Evolutionary conservation across 1,140 invertebrate species (phyloP).

Genomic region (Chrysopa pallens): DNA sequence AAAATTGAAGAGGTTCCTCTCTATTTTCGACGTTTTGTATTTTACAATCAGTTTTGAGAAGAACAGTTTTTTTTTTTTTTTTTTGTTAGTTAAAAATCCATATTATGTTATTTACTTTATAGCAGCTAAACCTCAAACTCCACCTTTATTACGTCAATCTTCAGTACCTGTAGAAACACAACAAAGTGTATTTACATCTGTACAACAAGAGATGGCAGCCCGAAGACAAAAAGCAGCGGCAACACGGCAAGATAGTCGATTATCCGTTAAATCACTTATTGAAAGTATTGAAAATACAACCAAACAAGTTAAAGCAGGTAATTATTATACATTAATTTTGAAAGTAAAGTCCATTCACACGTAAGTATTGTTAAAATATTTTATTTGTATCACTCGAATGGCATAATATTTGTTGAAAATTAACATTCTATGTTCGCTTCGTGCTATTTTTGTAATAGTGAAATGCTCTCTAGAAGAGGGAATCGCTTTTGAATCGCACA

Average conservation of each 20-base stretch:
- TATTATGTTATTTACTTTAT: neutral
- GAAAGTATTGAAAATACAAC: slow-evolving; percentile 77
- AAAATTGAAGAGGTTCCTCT: too few species aligned
- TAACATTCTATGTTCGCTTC: too few species aligned
- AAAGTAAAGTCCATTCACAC: too few species aligned
- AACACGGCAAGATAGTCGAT: slow-evolving; percentile 51
- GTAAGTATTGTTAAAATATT: too few species aligned
- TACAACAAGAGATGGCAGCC: slow-evolving; percentile 35
- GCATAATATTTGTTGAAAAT: too few species aligned
- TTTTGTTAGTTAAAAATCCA: neutral
- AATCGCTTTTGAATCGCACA: too few species aligned
- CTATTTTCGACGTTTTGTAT: too few species aligned
- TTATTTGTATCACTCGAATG: too few species aligned
- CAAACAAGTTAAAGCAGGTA: slow-evolving; percentile 61
- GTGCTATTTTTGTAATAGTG: too few species aligned
- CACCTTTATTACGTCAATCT: slow-evolving; percentile 1
- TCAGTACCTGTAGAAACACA: slow-evolving; percentile 24
- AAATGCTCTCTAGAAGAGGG: too few species aligned
- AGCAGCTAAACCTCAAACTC: slow-evolving; percentile 1
- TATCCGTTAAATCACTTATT: slow-evolving; percentile 76
- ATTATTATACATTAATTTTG: slow-evolving; percentile 6
- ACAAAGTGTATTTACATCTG: slow-evolving; percentile 28
- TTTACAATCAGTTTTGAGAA: too few species aligned
- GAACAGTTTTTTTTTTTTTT: too few species aligned
- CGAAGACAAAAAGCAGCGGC: slow-evolving; percentile 36